phyloP scores from a whole-genome alignment of 2,797 vertebrate genomes.

The Aldrovandia affinis region DNA sequence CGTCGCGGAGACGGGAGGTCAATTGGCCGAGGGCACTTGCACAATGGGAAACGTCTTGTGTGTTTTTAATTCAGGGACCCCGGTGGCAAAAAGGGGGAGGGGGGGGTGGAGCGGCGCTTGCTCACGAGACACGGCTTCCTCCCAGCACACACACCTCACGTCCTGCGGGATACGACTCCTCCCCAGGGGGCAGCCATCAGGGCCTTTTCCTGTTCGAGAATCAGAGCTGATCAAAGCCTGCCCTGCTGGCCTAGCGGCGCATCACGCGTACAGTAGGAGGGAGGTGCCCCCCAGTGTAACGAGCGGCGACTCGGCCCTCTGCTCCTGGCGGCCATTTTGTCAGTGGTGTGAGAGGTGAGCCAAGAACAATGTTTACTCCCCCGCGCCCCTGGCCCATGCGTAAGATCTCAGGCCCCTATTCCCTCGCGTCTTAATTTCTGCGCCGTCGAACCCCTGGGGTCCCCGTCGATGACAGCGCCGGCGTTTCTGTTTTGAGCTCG shows the following conservation, averaged over 20 bases:
- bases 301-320: constrained; percentile 18
- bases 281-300: constrained; percentile 31
- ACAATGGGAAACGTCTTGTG: not conserved
- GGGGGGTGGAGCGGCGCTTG: not conserved
- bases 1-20: not conserved
- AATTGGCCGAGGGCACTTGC: not conserved
- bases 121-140: not conserved
- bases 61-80: not conserved
- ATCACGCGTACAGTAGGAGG: not conserved
- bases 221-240: not conserved
- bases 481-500: constrained; percentile 9
- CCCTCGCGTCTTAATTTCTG: not conserved
- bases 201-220: not conserved
- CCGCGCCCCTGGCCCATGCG: not conserved
- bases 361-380: constrained; percentile 27
- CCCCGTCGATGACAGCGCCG: constrained; percentile 23
- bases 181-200: not conserved
- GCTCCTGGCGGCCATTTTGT: constrained; percentile 32
- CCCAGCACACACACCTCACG: not conserved
- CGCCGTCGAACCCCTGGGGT: not conserved
- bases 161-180: not conserved
- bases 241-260: not conserved
- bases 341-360: constrained; percentile 36
- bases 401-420: not conserved
- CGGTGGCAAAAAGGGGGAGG: not conserved